Percentiles rank a stretch among this genome's conserved stretches.
Conservation (phyloP, 2,113 vertebrate genomes). For the Symphodus melops region DNA sequence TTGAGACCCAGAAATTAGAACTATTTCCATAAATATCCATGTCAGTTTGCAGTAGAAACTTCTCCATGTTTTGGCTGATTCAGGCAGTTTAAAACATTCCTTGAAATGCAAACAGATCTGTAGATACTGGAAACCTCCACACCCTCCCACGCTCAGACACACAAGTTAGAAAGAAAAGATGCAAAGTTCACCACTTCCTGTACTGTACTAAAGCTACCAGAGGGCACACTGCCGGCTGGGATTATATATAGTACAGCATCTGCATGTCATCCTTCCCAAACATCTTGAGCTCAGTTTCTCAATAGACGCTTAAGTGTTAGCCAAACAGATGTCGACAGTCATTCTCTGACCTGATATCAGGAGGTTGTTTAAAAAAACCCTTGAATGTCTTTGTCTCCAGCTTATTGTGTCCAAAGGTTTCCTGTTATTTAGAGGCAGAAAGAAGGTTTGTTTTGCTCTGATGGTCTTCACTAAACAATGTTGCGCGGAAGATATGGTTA, state of each 20-base stretch:
- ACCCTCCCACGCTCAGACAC: not conserved
- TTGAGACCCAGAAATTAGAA: too few species aligned
- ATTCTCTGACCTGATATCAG: not conserved
- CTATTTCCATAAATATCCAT: too few species aligned
- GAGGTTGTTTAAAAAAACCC: slow-evolving; percentile 4
- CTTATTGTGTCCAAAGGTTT: not conserved
- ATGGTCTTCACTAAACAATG: not conserved
- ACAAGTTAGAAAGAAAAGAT: not conserved
- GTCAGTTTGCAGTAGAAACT: too few species aligned
- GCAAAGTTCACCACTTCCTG: slow-evolving; percentile 38
- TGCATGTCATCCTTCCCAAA: slow-evolving; percentile 57
- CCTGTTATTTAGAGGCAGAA: not conserved
- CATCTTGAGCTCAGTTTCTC: slow-evolving; percentile 5
- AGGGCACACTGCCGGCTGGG: slow-evolving; percentile 35
- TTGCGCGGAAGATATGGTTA: not conserved
- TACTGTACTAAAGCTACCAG: slow-evolving; percentile 26
- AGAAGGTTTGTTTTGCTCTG: not conserved
- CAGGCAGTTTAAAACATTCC: not conserved
- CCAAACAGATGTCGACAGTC: not conserved
- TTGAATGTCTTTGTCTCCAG: not conserved
- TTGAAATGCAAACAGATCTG: not conserved
- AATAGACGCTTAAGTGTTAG: not conserved
- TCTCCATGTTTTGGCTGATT: not conserved
- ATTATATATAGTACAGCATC: slow-evolving; percentile 26
- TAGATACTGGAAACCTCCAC: not conserved